Evolutionary conservation across 2,113 vertebrate species (phyloP).

Genomic region (Macquaria ambigua): DNA sequence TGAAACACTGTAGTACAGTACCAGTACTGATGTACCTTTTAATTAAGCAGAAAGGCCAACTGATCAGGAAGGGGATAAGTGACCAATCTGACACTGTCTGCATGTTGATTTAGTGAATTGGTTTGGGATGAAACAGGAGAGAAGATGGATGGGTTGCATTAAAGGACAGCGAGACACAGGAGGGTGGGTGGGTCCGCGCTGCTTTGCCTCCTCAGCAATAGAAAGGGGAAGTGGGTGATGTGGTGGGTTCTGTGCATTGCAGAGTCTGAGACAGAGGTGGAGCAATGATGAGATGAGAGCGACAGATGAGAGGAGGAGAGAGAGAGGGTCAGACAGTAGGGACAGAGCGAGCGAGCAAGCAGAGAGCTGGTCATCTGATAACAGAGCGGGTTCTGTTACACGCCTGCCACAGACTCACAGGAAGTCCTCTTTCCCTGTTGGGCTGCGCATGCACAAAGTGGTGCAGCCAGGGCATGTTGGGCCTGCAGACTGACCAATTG

Average conservation of each 20-base stretch:
- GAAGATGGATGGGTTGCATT: conserved; percentile 61
- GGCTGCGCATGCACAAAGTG: conserved; percentile 71
- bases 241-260: conserved; percentile 74
- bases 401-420: conserved; percentile 82
- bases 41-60: conserved; percentile 53
- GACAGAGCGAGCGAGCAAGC: conserved; percentile 70
- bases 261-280: conserved; percentile 75
- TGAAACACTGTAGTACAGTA: conserved; percentile 17
- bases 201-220: conserved; percentile 73
- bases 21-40: conserved; percentile 29
- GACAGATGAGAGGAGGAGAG: conserved; percentile 71
- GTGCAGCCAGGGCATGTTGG: conserved; percentile 32
- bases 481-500: conserved; percentile 18
- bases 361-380: conserved; percentile 88
- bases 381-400: conserved; percentile 89
- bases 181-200: conserved; percentile 60
- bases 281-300: conserved; percentile 76
- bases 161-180: conserved; percentile 46
- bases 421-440: conserved; percentile 79
- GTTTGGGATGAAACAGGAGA: conserved; percentile 47
- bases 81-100: conserved; percentile 45
- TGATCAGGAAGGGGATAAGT: conserved; percentile 51
- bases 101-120: conserved; percentile 48
- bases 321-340: conserved; percentile 70
- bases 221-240: conserved; percentile 83